Base-by-base conservation (phyloP, 2,888 invertebrate species). In the Hypomecis punctinalis region DNA sequence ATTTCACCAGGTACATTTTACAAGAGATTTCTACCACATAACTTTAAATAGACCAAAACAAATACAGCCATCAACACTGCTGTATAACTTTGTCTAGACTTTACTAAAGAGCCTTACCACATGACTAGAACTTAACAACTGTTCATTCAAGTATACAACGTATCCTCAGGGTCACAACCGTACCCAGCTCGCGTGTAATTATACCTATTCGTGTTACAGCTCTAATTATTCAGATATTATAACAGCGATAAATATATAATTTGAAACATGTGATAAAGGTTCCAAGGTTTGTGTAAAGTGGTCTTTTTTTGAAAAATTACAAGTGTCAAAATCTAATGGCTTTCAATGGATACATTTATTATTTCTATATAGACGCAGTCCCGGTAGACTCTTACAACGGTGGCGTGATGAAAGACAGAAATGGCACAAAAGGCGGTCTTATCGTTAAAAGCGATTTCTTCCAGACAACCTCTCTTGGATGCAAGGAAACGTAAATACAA, bases 161-260 rank as follows among this genome's bases (percentile, higher is more conserved):
- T 46, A 8, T 33, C 33, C 39, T 8, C 63, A 48, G 58, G 63
- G 63, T 63, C 63, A 43, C 43, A 48, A 37, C 55, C 53, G 53
- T 47, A 43, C 63, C 58, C 57, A 23, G 43, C 6, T 47, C 47
- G 48, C 39, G 39, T 63, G 53, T 63, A 63, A 63, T 63, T 63
- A 63, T 58, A 58, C 53, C 53, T 49, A 49, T 56, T 61, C 55
- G 53, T 58, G 63, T 54, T 43, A 48, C 54, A 53, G 48, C 58
- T 63, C 40, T 63, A 58, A 63, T 63, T 63, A 63, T 54, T 54
- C 63, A 39, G 43, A 48, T 63, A 63, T 63, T 43, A 48, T 48
- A 58, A 48, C 33, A 47, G 46, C 40, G 57, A 57, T 52, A 46
- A 56, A 49, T 51, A 56, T 51, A 56, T 56, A 51, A 56, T 56